Percentiles rank a stretch among this genome's conserved stretches.
Evolutionary conservation across 2,113 vertebrate species (phyloP).

Genomic region (Prunella himalayana): DNA sequence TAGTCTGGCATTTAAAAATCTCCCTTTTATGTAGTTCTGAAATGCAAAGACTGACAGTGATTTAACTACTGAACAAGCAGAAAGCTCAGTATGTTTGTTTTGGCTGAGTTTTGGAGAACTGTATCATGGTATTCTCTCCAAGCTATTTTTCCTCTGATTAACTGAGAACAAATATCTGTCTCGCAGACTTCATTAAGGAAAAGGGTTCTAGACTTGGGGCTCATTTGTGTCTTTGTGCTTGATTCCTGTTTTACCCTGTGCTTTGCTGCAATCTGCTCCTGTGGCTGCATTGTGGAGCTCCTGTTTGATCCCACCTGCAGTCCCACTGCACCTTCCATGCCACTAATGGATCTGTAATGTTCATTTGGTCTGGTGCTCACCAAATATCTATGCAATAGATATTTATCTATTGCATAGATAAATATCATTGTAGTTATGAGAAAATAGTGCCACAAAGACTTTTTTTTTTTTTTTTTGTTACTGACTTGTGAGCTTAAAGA

Average conservation of each 20-base stretch:
- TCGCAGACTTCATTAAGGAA: not conserved
- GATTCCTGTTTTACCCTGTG: not conserved
- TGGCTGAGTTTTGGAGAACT: not conserved
- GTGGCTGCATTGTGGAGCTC: accelerated
- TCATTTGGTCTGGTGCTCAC: not conserved
- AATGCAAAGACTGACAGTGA: not conserved
- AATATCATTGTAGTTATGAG: not conserved
- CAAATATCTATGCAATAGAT: too few species aligned
- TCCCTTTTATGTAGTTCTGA: not conserved
- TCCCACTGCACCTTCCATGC: not conserved
- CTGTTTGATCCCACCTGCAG: not conserved
- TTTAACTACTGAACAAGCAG: not conserved
- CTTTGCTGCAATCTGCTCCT: not conserved
- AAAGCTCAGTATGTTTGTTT: not conserved
- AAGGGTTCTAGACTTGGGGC: not conserved
- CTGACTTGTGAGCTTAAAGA: not conserved
- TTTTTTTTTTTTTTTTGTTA: not conserved
- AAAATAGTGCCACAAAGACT: not conserved
- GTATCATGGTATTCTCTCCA: not conserved
- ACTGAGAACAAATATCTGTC: not conserved
- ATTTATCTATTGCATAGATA: too few species aligned
- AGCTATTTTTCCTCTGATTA: not conserved
- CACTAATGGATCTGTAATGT: accelerated
- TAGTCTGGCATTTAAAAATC: not conserved
- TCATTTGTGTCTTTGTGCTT: not conserved